Base-by-base conservation (phyloP, 2,888 invertebrate species). In the Caenorhabditis sinica region DNA sequence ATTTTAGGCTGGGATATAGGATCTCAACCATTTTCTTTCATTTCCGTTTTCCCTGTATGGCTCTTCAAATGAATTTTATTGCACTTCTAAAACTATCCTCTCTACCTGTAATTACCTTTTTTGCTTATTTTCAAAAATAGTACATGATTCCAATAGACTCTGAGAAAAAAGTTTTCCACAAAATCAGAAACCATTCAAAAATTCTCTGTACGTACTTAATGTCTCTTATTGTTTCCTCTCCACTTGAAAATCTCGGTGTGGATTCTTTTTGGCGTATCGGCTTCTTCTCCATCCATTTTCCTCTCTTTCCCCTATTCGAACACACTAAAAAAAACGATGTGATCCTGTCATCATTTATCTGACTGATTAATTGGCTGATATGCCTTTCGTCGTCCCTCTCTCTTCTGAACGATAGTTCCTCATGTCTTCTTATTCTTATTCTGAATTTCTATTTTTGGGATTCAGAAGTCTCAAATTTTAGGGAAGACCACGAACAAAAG, bases 341-440 rank as follows among this genome's bases (percentile, higher is more conserved):
- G 63, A 71, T 72, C 65, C 65, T 72, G 72, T 79, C 71, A 72
- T 79, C 79, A 63, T 79, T 79, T 65, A 79, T 79, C 71, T 53
- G 51, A 53, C 25, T 79, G 79, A 79, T 79, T 79, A 79, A 79
- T 69, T 61, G 69, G 61, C 49, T 79, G 79, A 72, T 53, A 71
- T 72, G 63, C 68, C 69, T 33, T 63, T 28, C 25, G 5, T 49
- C 49, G n/a, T 20, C 49, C 20, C 20, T 49, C 20, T 49, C 49
- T 20, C n/a, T n/a, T n/a, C 6, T 20, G 43, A 58, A 28, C 36
- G 33, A 30, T 40, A 17, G 5, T 65, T 43, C 43, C 61, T 43
- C n/a, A 20, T 53, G 33, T 73, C 56, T 58, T 58, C 23, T 20
- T 2, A 36, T 9, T 36, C 33, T 36, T 9, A 36, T 36, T 36